Evolutionary conservation across 1,140 invertebrate genomes (phyloP).

Genomic region (Carcinoscorpius rotundicauda): DNA sequence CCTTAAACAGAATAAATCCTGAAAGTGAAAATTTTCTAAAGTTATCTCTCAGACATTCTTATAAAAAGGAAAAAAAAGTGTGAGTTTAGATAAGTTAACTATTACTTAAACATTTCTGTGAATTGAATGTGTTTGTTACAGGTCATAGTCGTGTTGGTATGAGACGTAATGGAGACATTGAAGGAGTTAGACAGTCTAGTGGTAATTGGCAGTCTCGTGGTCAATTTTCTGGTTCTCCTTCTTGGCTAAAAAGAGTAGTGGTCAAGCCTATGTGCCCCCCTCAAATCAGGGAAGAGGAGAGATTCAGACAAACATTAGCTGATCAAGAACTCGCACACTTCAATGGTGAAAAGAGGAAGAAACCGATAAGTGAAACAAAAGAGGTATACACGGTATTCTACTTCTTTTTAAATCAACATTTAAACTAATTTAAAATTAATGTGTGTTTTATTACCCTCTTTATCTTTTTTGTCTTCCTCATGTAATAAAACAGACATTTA

Average conservation of each 20-base stretch:
- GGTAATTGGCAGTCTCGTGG: conserved; percentile 54
- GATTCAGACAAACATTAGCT: conserved; percentile 6
- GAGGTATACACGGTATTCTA: conserved; percentile 2
- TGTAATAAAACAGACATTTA: too few species aligned
- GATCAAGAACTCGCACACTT: conserved; percentile 26
- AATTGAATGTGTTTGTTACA: neutral
- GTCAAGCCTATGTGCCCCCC: conserved; percentile 34
- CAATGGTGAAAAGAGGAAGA: conserved; percentile 13
- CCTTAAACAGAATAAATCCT: too few species aligned
- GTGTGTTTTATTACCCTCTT: too few species aligned
- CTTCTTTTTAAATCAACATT: too few species aligned
- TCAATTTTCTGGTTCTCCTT: conserved; percentile 9
- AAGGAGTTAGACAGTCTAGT: conserved; percentile 64
- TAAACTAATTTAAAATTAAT: too few species aligned
- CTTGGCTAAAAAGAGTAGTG: conserved; percentile 42
- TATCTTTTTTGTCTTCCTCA: too few species aligned
- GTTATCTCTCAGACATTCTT: too few species aligned
- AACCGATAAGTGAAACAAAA: neutral
- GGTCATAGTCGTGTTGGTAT: conserved; percentile 35
- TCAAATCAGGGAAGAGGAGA: conserved; percentile 1
- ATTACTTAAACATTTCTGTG: too few species aligned
- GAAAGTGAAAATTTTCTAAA: too few species aligned
- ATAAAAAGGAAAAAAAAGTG: too few species aligned
- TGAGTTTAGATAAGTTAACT: too few species aligned
- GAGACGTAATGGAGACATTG: conserved; percentile 49